A percentile compares a stretch with the other conserved stretches of the same genome.
Conservation (phyloP, 1,140 invertebrate genomes). For the Berghia stephanieae region DNA sequence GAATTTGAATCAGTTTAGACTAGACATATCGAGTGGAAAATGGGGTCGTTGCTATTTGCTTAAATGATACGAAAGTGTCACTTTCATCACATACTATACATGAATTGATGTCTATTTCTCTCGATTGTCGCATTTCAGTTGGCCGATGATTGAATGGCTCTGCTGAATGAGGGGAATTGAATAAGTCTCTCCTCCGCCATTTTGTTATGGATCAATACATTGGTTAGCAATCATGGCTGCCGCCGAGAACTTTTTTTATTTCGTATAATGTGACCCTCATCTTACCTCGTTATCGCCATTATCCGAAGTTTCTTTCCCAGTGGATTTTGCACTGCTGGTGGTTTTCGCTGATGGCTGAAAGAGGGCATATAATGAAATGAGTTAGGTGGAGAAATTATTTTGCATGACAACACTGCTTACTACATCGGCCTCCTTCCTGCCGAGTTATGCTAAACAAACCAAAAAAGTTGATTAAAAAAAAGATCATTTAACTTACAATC, state of each 20-base stretch:
- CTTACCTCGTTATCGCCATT: conserved; percentile 68
- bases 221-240: conserved; percentile 45
- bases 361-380: background rate
- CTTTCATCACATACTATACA: too few species aligned
- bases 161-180: background rate
- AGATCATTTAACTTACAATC: background rate
- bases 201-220: conserved; percentile 47
- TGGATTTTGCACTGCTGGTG: conserved; percentile 67
- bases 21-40: too few species aligned
- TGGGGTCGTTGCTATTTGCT: too few species aligned
- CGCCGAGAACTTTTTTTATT: conserved; percentile 30
- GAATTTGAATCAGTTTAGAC: too few species aligned
- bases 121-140: too few species aligned
- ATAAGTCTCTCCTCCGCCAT: conserved; percentile 44
- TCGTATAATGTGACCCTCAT: conserved; percentile 28
- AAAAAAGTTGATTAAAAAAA: background rate
- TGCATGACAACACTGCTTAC: conserved; percentile 8
- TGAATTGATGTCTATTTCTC: too few species aligned
- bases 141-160: background rate
- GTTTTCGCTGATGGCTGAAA: conserved; percentile 68
- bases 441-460: background rate
- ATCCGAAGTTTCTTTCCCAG: conserved; percentile 65
- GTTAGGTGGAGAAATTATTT: conserved; percentile 5
- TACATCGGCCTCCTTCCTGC: background rate
- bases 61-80: too few species aligned